Evolutionary conservation across 2,797 vertebrate species (phyloP).

Genomic region (Hyperoplus lanceolatus): DNA sequence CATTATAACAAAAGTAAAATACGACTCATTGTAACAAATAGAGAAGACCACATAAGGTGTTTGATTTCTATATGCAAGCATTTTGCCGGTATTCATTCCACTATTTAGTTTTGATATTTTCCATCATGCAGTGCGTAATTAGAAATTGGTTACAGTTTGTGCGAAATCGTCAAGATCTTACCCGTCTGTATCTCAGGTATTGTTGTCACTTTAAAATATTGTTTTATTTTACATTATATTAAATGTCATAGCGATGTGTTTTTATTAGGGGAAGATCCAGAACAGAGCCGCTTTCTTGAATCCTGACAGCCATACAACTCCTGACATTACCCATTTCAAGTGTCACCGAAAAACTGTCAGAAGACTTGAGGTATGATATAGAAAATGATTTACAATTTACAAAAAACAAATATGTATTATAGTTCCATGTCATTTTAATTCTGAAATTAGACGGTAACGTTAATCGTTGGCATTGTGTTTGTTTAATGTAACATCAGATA

Average conservation of each 20-base stretch:
- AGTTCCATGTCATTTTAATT: slow-evolving; percentile 5
- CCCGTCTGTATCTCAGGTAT: background rate
- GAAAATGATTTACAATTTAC: slow-evolving; percentile 31
- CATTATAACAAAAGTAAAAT: background rate
- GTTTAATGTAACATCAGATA: background rate
- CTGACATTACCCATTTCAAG: slow-evolving; percentile 89
- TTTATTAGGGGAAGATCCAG: slow-evolving; percentile 80
- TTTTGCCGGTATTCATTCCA: background rate
- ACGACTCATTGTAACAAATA: rapidly evolving
- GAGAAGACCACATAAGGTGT: background rate
- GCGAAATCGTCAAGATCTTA: slow-evolving; percentile 7
- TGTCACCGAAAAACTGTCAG: slow-evolving; percentile 89
- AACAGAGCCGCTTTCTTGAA: slow-evolving; percentile 80
- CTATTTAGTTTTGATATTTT: background rate
- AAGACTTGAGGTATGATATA: slow-evolving; percentile 90
- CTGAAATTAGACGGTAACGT: background rate
- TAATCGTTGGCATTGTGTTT: background rate
- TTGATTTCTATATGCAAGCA: background rate
- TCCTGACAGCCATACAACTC: slow-evolving; percentile 78
- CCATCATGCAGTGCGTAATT: slow-evolving; percentile 10
- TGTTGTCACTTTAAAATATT: background rate
- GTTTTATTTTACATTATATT: slow-evolving; percentile 44
- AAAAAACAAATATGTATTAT: background rate
- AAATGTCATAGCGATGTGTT: slow-evolving; percentile 75
- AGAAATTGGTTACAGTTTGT: background rate